Base-by-base conservation (phyloP, 2,888 invertebrate genomes). In the Hyposoter dolosus region DNA sequence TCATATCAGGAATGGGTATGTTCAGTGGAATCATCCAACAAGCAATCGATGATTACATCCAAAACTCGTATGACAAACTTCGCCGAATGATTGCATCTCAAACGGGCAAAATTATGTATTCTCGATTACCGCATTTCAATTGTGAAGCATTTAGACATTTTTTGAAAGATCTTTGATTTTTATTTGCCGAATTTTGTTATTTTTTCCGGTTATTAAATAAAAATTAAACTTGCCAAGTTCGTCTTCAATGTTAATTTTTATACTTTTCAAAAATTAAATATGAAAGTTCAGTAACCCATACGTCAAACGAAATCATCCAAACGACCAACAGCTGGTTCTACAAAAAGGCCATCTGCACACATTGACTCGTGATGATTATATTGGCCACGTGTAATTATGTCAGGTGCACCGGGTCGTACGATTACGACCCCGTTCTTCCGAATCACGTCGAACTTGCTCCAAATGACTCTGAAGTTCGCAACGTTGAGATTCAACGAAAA, bases 1-100 rank as follows among this genome's bases (percentile, higher is more conserved):
- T 83, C 6, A 15, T 91, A 4, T 90, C 89, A 10, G 90, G 89
- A 7, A 60, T 90, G 7, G 88, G 89, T 6, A 65, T 79, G 19
- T 43, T 91, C 0, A 88, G 88, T 75, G 72, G 28, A 15, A 32
- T 88, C 2, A 40, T 83, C 9, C 86, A 88, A 3, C 83, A 69
- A 23, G 17, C 90, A 4, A 43, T 88, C 32, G 86, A 85, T 47
- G 82, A 82, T 83, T 65, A 90, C 9, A 83, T 89, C 6, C 84
- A 80, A 35, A 72, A 53, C 3, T 90, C 88, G 88, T 50, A 84
- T 43, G 35, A 85, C 1, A 76, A 88, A 17, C 88, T 91, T 40
- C 66, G 86, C 6, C 0, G 35, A 5, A n/a, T 19, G 50, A 9
- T 91, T 7, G 88, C 90, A 72, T 15, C 28, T 1, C 3, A 79